phyloP scores from a whole-genome alignment of 2,113 vertebrate genomes.

The Phylloscopus whistleri region DNA sequence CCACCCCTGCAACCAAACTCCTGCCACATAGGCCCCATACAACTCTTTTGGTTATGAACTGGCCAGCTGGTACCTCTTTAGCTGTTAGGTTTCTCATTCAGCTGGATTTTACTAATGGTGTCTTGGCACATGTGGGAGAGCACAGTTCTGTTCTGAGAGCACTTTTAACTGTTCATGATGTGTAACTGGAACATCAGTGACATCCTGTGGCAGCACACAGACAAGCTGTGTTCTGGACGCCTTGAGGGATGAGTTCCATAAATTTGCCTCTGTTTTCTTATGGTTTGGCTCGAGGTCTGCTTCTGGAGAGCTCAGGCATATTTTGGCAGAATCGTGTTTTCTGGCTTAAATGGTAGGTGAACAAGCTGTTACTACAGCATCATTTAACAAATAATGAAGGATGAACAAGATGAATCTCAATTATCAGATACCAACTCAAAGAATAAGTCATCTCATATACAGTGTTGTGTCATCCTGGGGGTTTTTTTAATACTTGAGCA shows the following conservation, averaged over 20 bases:
- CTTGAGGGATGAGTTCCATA: not conserved
- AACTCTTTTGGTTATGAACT: not conserved
- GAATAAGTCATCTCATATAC: not conserved
- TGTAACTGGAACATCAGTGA: not conserved
- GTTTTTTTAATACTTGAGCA: not conserved
- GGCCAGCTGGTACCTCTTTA: not conserved
- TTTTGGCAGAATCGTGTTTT: not conserved
- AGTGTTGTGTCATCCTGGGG: not conserved
- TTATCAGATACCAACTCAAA: not conserved
- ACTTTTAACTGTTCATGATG: not conserved
- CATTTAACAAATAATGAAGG: not conserved
- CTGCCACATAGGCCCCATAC: not conserved
- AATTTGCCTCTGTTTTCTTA: not conserved
- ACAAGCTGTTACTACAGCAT: not conserved
- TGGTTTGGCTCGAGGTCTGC: not conserved
- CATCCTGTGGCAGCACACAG: not conserved
- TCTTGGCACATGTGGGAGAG: not conserved
- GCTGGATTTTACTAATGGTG: not conserved
- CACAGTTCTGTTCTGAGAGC: rapidly evolving
- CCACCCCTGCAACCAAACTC: not conserved
- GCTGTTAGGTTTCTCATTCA: not conserved
- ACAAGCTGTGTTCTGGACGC: not conserved
- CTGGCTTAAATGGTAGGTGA: not conserved
- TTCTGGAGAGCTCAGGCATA: not conserved
- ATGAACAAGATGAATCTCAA: not conserved